A percentile compares a stretch with the other conserved stretches of the same genome.
These are phyloP conservation scores for Globicephala melas DNA, from an alignment of 2,113 vertebrate species.

Conservation along the genomic window DNA sequence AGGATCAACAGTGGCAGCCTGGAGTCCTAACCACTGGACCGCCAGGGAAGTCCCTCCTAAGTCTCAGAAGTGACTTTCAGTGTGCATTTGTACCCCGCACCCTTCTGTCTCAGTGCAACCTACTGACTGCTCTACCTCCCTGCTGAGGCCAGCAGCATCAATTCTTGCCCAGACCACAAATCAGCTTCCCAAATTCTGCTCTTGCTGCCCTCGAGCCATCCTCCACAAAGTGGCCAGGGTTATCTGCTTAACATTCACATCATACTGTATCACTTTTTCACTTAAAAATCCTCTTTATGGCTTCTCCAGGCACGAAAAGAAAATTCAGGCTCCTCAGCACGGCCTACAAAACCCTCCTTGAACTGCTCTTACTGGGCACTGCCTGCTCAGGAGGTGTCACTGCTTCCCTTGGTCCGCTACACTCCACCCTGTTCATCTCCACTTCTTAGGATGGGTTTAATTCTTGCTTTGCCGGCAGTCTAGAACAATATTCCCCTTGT, in stretches of 20 bases:
- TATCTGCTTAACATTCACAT: background rate
- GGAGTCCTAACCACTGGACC: background rate
- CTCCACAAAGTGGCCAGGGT: background rate
- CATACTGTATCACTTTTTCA: background rate
- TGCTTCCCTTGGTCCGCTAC: background rate
- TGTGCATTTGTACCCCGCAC: background rate
- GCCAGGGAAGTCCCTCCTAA: background rate
- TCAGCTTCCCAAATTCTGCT: background rate
- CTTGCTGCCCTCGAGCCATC: background rate
- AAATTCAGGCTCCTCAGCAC: background rate
- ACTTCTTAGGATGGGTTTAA: background rate
- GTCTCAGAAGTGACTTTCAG: background rate
- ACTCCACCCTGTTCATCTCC: background rate
- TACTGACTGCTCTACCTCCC: background rate
- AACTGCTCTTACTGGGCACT: background rate
- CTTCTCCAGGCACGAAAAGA: background rate
- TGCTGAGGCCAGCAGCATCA: background rate
- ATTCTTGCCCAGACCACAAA: background rate
- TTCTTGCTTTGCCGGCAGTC: background rate
- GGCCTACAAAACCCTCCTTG: background rate
- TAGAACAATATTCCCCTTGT: background rate
- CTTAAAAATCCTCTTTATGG: background rate
- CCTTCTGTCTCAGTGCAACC: background rate
- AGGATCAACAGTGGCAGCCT: background rate
- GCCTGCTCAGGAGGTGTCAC: too few species aligned